Evolutionary conservation across 2,888 invertebrate species (phyloP).

Genomic region (Thalpophila matura): DNA sequence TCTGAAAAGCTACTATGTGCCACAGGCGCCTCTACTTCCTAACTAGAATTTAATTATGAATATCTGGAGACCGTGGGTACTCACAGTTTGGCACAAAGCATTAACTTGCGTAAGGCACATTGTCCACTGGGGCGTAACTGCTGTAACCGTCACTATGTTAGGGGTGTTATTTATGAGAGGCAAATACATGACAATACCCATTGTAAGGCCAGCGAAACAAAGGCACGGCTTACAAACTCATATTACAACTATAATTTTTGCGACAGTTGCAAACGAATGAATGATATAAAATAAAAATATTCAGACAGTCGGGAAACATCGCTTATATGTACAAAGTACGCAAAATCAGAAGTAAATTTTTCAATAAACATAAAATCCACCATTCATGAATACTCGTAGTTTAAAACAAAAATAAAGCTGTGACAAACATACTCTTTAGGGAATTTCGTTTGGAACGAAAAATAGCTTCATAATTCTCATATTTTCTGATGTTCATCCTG

Average conservation of each 20-base stretch:
- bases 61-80: slow-evolving; percentile 79
- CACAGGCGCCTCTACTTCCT: slow-evolving; percentile 79
- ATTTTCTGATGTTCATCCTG: slow-evolving; percentile 34
- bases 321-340: neutral
- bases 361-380: neutral
- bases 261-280: neutral
- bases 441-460: slow-evolving; percentile 16
- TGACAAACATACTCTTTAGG: slow-evolving; percentile 6
- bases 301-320: neutral
- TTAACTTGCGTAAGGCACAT: slow-evolving; percentile 65
- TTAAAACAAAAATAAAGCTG: slow-evolving; percentile 12
- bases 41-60: slow-evolving; percentile 89
- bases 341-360: slow-evolving; percentile 5
- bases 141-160: slow-evolving; percentile 34
- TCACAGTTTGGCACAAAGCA: slow-evolving; percentile 65
- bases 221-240: neutral
- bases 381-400: too few relatives aligned
- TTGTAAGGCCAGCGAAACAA: slow-evolving; percentile 32
- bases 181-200: slow-evolving; percentile 53
- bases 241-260: neutral
- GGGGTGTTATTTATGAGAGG: slow-evolving; percentile 52
- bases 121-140: slow-evolving; percentile 51
- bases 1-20: slow-evolving; percentile 80
- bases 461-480: slow-evolving; percentile 28
- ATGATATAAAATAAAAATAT: slow-evolving; percentile 3